Percentiles rank a stretch among this genome's conserved stretches.
Evolutionary conservation across 2,113 vertebrate species (phyloP).

Genomic region (Oncorhynchus gorbuscha): DNA sequence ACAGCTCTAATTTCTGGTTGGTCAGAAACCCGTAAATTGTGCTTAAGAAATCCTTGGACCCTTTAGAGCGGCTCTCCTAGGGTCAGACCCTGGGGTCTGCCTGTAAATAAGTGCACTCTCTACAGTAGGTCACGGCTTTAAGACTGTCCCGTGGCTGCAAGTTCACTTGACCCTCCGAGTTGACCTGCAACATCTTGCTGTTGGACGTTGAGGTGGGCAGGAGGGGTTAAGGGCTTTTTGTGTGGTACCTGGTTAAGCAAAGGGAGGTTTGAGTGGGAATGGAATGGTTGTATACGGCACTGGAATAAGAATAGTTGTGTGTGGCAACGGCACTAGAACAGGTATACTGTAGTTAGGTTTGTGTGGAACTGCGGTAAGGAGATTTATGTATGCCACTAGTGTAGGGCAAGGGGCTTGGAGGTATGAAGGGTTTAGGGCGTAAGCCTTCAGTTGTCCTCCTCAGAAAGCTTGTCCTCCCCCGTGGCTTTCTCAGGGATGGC

Average conservation of each 20-base stretch:
- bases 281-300: background rate
- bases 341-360: background rate
- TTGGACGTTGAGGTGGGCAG: background rate
- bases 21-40: constrained; percentile 82
- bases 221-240: background rate
- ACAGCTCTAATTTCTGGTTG: constrained; percentile 74
- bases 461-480: constrained; percentile 76
- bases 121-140: constrained; percentile 36
- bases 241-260: background rate
- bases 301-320: background rate
- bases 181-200: constrained; percentile 3
- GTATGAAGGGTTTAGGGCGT: background rate
- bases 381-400: too few species aligned
- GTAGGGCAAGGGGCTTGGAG: too few species aligned
- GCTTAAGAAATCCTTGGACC: constrained; percentile 78
- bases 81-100: constrained; percentile 12
- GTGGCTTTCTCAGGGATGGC: constrained; percentile 84
- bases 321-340: too few species aligned
- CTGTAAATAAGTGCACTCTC: constrained; percentile 33
- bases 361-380: background rate
- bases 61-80: constrained; percentile 17
- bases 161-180: constrained; percentile 2
- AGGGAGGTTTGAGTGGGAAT: background rate
- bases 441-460: constrained; percentile 69
- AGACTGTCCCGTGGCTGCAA: constrained; percentile 39